Conservation (phyloP, 23 tunicate species). For the Diplosoma virens region DNA sequence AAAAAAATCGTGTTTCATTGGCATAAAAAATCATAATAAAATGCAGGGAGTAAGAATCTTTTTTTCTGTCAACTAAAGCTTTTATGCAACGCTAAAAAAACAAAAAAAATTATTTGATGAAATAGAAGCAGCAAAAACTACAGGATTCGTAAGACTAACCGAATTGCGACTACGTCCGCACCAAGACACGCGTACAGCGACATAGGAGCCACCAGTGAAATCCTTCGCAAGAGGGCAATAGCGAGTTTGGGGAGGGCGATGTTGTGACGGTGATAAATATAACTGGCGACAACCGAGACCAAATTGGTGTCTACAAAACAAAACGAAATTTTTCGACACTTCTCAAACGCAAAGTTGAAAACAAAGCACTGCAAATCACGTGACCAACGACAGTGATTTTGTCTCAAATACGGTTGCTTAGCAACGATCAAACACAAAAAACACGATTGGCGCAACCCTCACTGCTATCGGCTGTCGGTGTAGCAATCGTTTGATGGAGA, state of each 20-base stretch:
- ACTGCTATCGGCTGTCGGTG: conserved; percentile 39
- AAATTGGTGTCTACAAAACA: conserved; percentile 48
- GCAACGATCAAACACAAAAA: not conserved
- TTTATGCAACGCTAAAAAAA: no score
- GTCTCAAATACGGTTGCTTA: not conserved
- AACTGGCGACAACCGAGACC: conserved; percentile 68
- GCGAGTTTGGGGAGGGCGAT: conserved; percentile 71
- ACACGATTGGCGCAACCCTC: not conserved
- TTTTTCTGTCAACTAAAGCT: no score
- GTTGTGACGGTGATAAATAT: conserved; percentile 72
- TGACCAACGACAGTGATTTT: not conserved
- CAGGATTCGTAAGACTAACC: no score
- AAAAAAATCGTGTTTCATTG: no score
- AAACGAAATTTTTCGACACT: not conserved
- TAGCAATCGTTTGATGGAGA: conserved; percentile 35
- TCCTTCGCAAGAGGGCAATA: conserved; percentile 60
- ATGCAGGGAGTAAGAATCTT: no score
- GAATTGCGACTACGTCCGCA: conserved; percentile 53
- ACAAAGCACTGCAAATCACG: not conserved
- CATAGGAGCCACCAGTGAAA: conserved; percentile 82
- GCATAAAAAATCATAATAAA: no score
- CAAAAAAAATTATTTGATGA: no score
- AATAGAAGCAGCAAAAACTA: no score
- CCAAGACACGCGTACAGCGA: conserved; percentile 84
- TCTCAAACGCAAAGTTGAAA: not conserved